Evolutionary conservation across 2,797 vertebrate genomes (phyloP).

Genomic region (Smutsia gigantea): DNA sequence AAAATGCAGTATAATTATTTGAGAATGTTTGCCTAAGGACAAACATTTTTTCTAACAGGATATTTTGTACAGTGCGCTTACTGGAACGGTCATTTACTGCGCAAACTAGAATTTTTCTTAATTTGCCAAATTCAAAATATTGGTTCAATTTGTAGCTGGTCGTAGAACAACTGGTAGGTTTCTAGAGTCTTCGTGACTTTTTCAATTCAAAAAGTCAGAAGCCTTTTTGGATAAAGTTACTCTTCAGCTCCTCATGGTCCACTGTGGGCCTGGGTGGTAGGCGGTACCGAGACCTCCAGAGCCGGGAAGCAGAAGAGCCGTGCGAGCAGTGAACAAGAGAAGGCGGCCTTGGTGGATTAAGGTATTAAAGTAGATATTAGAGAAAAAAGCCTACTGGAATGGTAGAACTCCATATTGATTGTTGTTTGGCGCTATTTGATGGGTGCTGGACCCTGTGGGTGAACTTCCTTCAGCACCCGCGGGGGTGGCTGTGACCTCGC

Average conservation of each 20-base stretch:
- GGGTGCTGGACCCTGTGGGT: neutral
- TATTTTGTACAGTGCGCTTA: slow-evolving; percentile 71
- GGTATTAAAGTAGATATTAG: neutral
- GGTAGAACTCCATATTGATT: neutral
- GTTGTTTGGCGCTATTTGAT: neutral
- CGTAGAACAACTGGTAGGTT: neutral
- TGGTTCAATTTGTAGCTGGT: slow-evolving; percentile 36
- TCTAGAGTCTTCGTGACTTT: slow-evolving; percentile 9
- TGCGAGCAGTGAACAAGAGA: neutral
- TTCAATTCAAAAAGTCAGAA: neutral
- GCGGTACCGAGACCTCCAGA: neutral
- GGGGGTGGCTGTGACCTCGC: neutral
- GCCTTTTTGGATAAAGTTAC: neutral
- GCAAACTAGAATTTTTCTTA: slow-evolving; percentile 1
- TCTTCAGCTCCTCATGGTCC: neutral
- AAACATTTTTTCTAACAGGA: slow-evolving; percentile 62
- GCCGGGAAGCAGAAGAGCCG: neutral
- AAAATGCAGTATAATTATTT: slow-evolving; percentile 54
- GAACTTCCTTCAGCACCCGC: neutral
- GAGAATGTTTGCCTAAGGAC: slow-evolving; percentile 67
- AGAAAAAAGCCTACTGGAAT: neutral
- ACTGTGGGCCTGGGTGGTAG: too few relatives aligned
- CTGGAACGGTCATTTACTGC: slow-evolving; percentile 22
- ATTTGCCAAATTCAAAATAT: neutral
- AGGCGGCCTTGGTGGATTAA: neutral